Conservation (phyloP, 2,797 vertebrate genomes). For the Malurus leucopterus region DNA sequence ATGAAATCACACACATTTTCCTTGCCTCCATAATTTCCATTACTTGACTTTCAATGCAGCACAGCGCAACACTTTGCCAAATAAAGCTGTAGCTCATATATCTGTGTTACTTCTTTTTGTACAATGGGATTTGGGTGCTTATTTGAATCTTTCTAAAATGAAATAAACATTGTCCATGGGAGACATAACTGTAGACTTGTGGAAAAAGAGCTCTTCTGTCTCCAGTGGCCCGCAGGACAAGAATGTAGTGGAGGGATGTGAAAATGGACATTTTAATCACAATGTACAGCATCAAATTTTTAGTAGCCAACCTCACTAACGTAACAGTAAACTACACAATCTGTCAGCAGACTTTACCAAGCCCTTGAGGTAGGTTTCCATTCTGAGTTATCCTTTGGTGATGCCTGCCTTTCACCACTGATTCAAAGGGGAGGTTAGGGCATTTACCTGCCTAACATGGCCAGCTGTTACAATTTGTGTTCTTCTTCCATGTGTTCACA, state of each 20-base stretch:
- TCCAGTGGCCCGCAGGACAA: not conserved
- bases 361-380: not conserved
- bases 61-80: not conserved
- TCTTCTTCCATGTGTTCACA: not conserved
- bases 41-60: not conserved
- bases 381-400: not conserved
- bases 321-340: not conserved
- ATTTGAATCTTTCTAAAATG: not conserved
- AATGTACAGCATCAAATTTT: not conserved
- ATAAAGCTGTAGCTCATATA: not conserved
- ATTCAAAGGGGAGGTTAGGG: not conserved
- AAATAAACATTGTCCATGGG: not conserved
- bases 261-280: not conserved
- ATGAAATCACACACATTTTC: not conserved
- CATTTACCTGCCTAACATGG: not conserved
- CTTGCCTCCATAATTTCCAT: not conserved
- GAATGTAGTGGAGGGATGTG: not conserved
- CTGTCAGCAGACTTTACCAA: fast-evolving
- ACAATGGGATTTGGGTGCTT: not conserved
- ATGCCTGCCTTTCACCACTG: not conserved
- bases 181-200: not conserved
- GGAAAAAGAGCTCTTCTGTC: not conserved
- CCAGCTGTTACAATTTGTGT: not conserved
- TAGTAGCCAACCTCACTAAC: not conserved
- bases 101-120: not conserved